Conservation (phyloP, 37 sponge, comb jelly and placozoan species). For the Petrosia ficiformis region DNA sequence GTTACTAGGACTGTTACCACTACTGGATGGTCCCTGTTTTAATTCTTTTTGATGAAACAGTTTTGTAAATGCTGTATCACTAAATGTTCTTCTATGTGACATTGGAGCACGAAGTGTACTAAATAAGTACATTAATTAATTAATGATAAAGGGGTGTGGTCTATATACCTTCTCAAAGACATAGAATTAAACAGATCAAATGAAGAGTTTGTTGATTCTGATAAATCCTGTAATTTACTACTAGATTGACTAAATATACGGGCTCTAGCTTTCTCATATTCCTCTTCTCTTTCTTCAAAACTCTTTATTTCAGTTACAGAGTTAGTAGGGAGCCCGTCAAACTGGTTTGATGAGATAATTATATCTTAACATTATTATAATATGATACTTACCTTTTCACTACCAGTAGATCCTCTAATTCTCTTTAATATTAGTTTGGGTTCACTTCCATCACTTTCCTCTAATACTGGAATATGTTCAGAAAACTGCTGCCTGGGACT, state of each 20-base stretch:
- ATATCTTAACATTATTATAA: background rate
- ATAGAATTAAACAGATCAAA: conserved; percentile 1
- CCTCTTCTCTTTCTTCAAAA: conserved; percentile 81
- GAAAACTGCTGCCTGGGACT: conserved; percentile 66
- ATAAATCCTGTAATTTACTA: background rate
- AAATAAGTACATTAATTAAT: background rate
- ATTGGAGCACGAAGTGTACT: conserved; percentile 10
- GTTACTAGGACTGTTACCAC: conserved; percentile 50
- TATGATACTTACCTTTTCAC: conserved; percentile 7
- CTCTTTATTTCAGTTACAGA: conserved; percentile 28
- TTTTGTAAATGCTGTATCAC: conserved; percentile 38
- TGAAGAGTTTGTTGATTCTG: background rate
- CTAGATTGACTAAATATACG: conserved; percentile 75
- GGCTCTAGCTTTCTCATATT: conserved; percentile 79
- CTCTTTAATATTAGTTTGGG: conserved; percentile 70
- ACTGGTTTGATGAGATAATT: background rate
- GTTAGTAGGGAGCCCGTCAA: conserved; percentile 8
- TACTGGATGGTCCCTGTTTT: conserved; percentile 27
- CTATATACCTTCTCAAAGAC: background rate
- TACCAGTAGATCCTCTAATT: conserved; percentile 8
- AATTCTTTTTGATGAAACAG: conserved; percentile 4
- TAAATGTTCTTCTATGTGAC: conserved; percentile 59
- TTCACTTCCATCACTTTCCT: conserved; percentile 46
- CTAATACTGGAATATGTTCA: conserved; percentile 51
- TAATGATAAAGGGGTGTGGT: background rate